Base-by-base conservation (phyloP, 2,113 vertebrate genomes). In the Chroicocephalus ridibundus region DNA sequence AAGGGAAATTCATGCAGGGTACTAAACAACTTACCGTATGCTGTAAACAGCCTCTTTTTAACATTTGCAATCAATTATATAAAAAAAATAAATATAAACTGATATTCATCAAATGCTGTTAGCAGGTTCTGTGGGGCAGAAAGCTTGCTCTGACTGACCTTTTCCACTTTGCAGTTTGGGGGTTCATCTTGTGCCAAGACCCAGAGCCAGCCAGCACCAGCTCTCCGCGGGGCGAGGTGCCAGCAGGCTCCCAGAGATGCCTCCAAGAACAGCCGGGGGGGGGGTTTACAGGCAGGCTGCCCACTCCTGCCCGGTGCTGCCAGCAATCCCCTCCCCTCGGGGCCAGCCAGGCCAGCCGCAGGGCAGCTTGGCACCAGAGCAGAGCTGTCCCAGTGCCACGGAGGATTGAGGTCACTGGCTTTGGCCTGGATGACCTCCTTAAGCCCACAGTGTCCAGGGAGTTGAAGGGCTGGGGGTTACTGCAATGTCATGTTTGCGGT, bases 251-350 rank as follows among this genome's bases (percentile, higher is more conserved):
- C 62, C 74, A 36, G 5, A 93, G 52, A 65, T 49, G 69, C 13
- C 31, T 61, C 54, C 0, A 0, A 49, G 52, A 77, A 40, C 14
- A 3, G 15, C 29, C 2, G 6, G 66, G 29, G 42, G 47, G 44
- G 11, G 12, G 47, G n/a, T 18, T 46, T 42, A 27, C 5, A 44
- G 78, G 78, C 84, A 51, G 44, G 6, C 58, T 88, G 94, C 55
- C 42, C 4, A 3, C 40, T 79, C 2, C 3, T 6, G 12, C 10
- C 2, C 1, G 1, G 15, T 0, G 0, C 74, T 86, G 71, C 85
- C 92, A 90, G 58, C 66, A 65, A 3, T 22, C 21, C 19, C 24
- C 31, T 6, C 31, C 3, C 19, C 5, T 11, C 1, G 26, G 36
- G 79, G 54, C 40, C 79, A 60, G 72, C 22, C 64, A 29, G 81